Evolutionary conservation across 2,113 vertebrate genomes (phyloP).

Genomic region (Eonycteris spelaea): DNA sequence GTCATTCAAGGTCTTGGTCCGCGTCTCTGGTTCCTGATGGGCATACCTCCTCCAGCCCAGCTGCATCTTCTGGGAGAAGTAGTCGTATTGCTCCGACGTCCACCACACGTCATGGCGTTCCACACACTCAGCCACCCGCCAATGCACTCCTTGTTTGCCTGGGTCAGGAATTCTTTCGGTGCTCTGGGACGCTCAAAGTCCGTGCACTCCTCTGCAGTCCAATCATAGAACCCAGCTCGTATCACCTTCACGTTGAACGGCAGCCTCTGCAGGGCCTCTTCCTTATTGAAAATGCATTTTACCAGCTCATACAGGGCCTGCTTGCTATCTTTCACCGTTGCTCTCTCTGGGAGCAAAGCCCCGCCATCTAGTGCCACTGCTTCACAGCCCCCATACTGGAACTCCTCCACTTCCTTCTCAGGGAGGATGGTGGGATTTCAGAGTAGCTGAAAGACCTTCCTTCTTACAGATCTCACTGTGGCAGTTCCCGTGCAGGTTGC

Average conservation of each 20-base stretch:
- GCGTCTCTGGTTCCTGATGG: slow-evolving; percentile 83
- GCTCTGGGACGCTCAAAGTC: slow-evolving; percentile 93
- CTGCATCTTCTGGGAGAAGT: slow-evolving; percentile 92
- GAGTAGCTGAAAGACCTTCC: slow-evolving; percentile 90
- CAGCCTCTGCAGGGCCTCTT: slow-evolving; percentile 90
- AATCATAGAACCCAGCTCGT: slow-evolving; percentile 90
- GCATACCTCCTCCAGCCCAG: slow-evolving; percentile 91
- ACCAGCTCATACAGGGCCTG: slow-evolving; percentile 94
- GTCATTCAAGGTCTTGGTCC: too few species aligned
- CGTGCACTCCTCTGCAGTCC: slow-evolving; percentile 93
- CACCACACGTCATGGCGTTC: slow-evolving; percentile 97
- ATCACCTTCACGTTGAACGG: slow-evolving; percentile 93
- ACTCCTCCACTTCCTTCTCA: slow-evolving; percentile 87
- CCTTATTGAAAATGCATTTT: slow-evolving; percentile 92
- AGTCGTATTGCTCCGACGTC: slow-evolving; percentile 90
- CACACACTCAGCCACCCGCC: slow-evolving; percentile 92
- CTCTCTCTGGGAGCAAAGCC: slow-evolving; percentile 75
- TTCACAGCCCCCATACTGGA: slow-evolving; percentile 85
- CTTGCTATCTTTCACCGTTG: slow-evolving; percentile 89
- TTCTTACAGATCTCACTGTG: slow-evolving; percentile 86
- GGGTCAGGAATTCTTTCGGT: slow-evolving; percentile 95
- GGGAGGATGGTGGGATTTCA: slow-evolving; percentile 90
- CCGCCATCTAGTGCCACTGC: slow-evolving; percentile 76
- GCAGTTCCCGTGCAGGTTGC: slow-evolving; percentile 79
- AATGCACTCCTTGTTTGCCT: slow-evolving; percentile 90